Percentiles rank a stretch among this genome's conserved stretches.
phyloP scores from a whole-genome alignment of 1,140 invertebrate genomes.

The Cydia splendana region DNA sequence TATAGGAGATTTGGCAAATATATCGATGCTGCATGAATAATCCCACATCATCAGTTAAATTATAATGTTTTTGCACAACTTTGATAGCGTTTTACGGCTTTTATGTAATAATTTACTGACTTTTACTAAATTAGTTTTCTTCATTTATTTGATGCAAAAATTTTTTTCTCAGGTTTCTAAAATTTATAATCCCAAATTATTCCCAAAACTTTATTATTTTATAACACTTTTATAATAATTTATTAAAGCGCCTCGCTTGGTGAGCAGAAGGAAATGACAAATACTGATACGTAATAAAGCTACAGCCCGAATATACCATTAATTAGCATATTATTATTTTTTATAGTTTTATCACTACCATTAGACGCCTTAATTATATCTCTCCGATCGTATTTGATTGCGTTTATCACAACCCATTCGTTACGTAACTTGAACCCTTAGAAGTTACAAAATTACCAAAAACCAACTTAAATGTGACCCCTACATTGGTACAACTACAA shows the following conservation, averaged over 20 bases:
- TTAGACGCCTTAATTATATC: conserved; percentile 32
- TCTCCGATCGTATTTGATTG: conserved; percentile 27
- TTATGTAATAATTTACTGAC: no score
- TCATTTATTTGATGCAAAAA: no score
- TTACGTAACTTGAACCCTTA: conserved; percentile 1
- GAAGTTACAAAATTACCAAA: neutral
- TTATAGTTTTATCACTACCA: conserved; percentile 33
- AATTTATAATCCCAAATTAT: neutral
- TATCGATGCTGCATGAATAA: no score
- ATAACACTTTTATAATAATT: neutral
- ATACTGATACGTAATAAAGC: conserved; percentile 3
- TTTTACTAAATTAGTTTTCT: no score
- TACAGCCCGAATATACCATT: conserved; percentile 3
- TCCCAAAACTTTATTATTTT: neutral
- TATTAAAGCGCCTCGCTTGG: neutral
- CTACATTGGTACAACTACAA: neutral
- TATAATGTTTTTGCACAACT: no score
- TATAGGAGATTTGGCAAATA: no score
- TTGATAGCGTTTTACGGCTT: no score
- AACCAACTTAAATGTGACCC: neutral
- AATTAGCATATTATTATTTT: conserved; percentile 33
- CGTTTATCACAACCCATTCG: conserved; percentile 15
- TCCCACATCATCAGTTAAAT: no score
- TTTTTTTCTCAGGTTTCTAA: no score
- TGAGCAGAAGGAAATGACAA: neutral